Base-by-base conservation (phyloP, 2,797 vertebrate genomes). In the Micrastur ruficollis region DNA sequence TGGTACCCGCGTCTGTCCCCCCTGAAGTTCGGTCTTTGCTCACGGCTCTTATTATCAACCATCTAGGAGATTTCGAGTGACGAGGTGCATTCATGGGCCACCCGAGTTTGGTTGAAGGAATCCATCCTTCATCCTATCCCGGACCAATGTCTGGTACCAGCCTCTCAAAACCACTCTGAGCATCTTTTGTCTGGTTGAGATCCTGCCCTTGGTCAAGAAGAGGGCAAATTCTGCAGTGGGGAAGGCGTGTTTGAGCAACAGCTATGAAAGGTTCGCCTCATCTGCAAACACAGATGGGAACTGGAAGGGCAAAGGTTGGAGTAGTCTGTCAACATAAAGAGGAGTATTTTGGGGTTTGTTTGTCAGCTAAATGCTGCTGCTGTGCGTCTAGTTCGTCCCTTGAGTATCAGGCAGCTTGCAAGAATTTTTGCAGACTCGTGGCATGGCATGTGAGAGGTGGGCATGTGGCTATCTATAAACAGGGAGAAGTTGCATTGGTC, bases 261-360 rank as follows among this genome's bases (percentile, higher is more conserved):
- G 81, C 32, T 4, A 29, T 0, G 53, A 17, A 23, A 90, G 53
- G 56, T n/a, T 50, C 6, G 1, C 46, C 90, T 81, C 3, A 1
- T 71, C 50, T 70, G 89, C 86, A 95, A 91, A 87, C 49, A 71
- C 36, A 22, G 71, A 10, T 27, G 73, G 85, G 59, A 49, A 13
- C 9, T 6, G 78, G 72, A 61, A 88, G 85, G 67, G 58, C 93
- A 86, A 95, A 95, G 87, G 76, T 81, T 81, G 84, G 73, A 72
- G 61, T 1, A 53, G 53, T 72, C 44, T 50, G 82, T 85, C 68
- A 38, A 66, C 79, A 74, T 0, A 0, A 21, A 36, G 53, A 38
- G 90, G 50, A 17, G 11, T 2, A 6, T 73, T n/a, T 63, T 5
- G 15, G 59, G 81, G 34, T 6, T 55, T 5, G 65, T 85, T 85